Evolutionary conservation across 2,888 invertebrate species (phyloP).

Genomic region (Xanthorhoe designata): DNA sequence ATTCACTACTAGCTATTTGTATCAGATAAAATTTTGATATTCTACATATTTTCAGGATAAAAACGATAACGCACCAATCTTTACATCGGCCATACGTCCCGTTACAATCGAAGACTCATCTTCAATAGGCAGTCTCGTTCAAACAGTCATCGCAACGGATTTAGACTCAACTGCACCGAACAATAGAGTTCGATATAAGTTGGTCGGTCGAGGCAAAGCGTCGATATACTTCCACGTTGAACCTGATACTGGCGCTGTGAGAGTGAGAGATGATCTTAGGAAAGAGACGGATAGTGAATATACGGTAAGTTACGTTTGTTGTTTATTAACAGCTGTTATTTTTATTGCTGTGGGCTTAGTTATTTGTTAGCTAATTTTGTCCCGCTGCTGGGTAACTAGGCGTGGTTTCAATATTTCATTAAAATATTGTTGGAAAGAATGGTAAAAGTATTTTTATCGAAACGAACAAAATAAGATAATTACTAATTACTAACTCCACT

Average conservation of each 20-base stretch:
- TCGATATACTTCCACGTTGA: slow-evolving; percentile 95
- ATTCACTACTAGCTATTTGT: too few relatives aligned
- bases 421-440: too few relatives aligned
- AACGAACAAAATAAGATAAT: too few relatives aligned
- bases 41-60: slow-evolving; percentile 86
- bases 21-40: too few relatives aligned
- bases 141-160: slow-evolving; percentile 92
- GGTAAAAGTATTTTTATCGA: too few relatives aligned
- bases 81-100: slow-evolving; percentile 92
- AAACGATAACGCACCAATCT: slow-evolving; percentile 95
- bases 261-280: slow-evolving; percentile 92
- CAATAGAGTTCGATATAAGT: slow-evolving; percentile 92
- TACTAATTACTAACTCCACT: too few relatives aligned
- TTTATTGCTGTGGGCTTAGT: too few relatives aligned
- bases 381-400: too few relatives aligned
- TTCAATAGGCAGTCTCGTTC: slow-evolving; percentile 92
- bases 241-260: slow-evolving; percentile 92
- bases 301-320: slow-evolving; percentile 84
- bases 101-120: slow-evolving; percentile 94
- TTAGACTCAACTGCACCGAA: slow-evolving; percentile 94
- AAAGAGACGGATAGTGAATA: slow-evolving; percentile 95
- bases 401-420: too few relatives aligned
- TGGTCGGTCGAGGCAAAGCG: slow-evolving; percentile 93
- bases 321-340: too few relatives aligned
- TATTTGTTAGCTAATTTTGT: too few relatives aligned